Base-by-base conservation (phyloP, 2,797 vertebrate species). In the Smutsia temminckii region DNA sequence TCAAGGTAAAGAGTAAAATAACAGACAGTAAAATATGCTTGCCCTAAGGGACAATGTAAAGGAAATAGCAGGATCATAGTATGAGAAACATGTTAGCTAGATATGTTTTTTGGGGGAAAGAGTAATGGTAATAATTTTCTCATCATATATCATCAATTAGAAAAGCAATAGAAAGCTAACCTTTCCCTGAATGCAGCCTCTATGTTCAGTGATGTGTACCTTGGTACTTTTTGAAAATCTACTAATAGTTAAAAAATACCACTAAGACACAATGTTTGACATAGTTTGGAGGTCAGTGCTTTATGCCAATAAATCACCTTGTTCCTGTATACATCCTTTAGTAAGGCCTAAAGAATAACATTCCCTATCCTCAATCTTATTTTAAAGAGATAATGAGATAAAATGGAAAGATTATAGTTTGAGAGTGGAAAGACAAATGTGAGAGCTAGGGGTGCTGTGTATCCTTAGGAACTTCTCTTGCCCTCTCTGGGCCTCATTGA, bases 261-360 rank as follows among this genome's bases (percentile, higher is more conserved):
- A 71, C 9, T 9, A 57, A 80, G 27, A 89, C 6, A 91, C 9
- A 16, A 32, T 23, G 1, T 32, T 80, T 92, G 18, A 18, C 40
- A 46, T 8, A 29, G 21, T 21, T 59, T 95, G 80, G 13, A 80
- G 53, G 20, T 93, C 37, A 86, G 7, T 53, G 21, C 12, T 89
- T 17, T 77, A 37, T 11, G 10, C 94, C 72, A 94, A 6, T 77
- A 78, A 42, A 72, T 91, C 46, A 55, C 10, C 59, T 94, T 95
- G 37, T 51, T 92, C 34, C 20, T 83, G n/a, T 94, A 93, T 94
- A 91, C 5, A 87, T 20, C 75, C 55, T 55, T 59, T 91, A 12
- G 7, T 79, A 93, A 72, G 2, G 5, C 78, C 91, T 93, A 84
- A 77, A 90, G 79, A 51, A 94, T 16, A 91, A 61, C n/a, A 79